Conservation (phyloP, 64 coral and sea anemone species). For the Orbicella faveolata region DNA sequence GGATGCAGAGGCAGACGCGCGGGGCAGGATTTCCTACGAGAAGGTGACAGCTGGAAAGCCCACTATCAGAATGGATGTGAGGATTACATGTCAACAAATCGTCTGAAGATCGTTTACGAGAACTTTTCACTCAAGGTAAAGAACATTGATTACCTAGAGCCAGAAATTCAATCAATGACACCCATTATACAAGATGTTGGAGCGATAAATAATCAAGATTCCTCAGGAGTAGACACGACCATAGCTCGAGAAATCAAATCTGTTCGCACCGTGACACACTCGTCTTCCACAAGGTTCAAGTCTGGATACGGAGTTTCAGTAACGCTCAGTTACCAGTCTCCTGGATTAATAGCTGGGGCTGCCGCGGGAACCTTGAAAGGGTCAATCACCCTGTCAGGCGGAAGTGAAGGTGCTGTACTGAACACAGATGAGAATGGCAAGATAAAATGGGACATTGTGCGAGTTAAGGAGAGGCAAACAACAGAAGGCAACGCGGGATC, state of each 20-base stretch:
- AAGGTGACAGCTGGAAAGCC: slow-evolving; percentile 48
- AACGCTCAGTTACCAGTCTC: slow-evolving; percentile 55
- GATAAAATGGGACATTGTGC: slow-evolving; percentile 27
- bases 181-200: slow-evolving; percentile 47
- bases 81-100: slow-evolving; percentile 26
- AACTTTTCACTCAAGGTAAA: slow-evolving; percentile 50
- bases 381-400: slow-evolving; percentile 1
- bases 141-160: slow-evolving; percentile 38
- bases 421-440: slow-evolving; percentile 13
- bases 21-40: slow-evolving; percentile 45
- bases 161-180: slow-evolving; percentile 32
- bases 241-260: slow-evolving; percentile 41
- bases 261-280: slow-evolving; percentile 68
- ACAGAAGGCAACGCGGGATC: background rate
- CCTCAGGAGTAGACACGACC: background rate
- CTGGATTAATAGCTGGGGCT: slow-evolving; percentile 2
- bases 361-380: slow-evolving; percentile 1
- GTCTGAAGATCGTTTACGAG: slow-evolving; percentile 42
- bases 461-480: background rate
- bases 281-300: slow-evolving; percentile 51
- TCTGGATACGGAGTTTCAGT: slow-evolving; percentile 36
- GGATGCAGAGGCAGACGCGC: slow-evolving; percentile 29
- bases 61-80: slow-evolving; percentile 23
- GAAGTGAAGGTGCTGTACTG: background rate
- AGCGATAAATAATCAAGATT: slow-evolving; percentile 33